Evolutionary conservation across 2,888 invertebrate genomes (phyloP).

Genomic region (Gastrophysa polygoni): DNA sequence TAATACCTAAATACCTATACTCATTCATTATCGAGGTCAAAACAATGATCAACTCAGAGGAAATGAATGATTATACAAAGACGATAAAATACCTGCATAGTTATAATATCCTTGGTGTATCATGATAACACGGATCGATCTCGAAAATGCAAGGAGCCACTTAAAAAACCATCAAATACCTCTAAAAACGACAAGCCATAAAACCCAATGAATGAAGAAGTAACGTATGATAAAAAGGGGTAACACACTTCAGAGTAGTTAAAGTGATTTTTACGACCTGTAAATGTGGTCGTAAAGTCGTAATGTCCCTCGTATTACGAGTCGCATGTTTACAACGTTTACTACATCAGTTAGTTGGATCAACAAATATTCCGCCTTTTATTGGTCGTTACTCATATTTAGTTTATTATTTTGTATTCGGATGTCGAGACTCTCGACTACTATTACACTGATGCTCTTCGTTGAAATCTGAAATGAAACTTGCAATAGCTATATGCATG

Average conservation of each 20-base stretch:
- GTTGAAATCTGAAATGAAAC: too few species aligned
- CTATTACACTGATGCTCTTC: not conserved
- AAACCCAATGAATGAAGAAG: conserved; percentile 55
- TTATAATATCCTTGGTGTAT: too few species aligned
- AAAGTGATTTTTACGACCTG: conserved; percentile 61
- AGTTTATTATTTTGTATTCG: conserved; percentile 43
- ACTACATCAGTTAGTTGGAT: conserved; percentile 53
- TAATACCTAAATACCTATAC: too few species aligned
- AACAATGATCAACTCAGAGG: too few species aligned
- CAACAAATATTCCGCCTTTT: conserved; percentile 54
- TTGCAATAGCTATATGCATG: too few species aligned
- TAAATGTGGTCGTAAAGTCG: conserved; percentile 60
- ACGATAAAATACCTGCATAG: too few species aligned
- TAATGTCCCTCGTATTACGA: conserved; percentile 58
- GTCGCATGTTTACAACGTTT: conserved; percentile 57
- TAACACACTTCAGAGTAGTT: conserved; percentile 59
- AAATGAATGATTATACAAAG: too few species aligned
- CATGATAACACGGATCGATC: not conserved
- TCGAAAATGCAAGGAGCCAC: conserved; percentile 39
- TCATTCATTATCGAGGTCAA: too few species aligned
- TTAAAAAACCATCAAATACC: conserved; percentile 56
- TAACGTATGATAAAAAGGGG: conserved; percentile 57
- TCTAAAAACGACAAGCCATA: conserved; percentile 52
- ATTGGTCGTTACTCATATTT: conserved; percentile 52
- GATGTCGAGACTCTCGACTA: conserved; percentile 23